These are phyloP conservation scores for Melikaiella ostensackeni DNA, from an alignment of 2,888 invertebrate species.

Conservation along the genomic window DNA sequence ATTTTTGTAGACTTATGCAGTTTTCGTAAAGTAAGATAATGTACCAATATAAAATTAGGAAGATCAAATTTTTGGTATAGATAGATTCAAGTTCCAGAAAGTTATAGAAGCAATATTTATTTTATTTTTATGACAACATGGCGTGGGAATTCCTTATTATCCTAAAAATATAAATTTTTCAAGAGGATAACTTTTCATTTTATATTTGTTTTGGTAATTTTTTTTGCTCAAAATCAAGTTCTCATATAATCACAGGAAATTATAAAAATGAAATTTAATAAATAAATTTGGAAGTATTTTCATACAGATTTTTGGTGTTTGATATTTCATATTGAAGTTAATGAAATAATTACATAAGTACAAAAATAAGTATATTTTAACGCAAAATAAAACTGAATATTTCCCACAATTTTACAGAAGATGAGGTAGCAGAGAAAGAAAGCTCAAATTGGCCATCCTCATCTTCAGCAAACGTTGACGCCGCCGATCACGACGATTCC, in stretches of 20 bases:
- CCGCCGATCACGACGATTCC: not conserved
- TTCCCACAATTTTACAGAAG: not conserved
- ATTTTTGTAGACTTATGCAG: not conserved
- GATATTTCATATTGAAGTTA: not conserved
- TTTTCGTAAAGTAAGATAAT: not conserved
- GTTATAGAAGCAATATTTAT: not conserved
- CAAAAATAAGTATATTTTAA: not conserved
- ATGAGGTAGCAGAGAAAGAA: not conserved
- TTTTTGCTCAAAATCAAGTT: too few species aligned
- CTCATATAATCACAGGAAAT: not conserved
- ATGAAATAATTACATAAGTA: not conserved
- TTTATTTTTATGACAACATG: not conserved
- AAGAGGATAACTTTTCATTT: too few species aligned
- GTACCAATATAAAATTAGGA: not conserved
- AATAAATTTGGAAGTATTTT: not conserved
- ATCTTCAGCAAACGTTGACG: not conserved
- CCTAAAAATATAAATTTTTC: too few species aligned
- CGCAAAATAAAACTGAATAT: not conserved
- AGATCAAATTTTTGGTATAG: not conserved
- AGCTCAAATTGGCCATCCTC: not conserved
- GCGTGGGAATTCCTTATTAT: too few species aligned
- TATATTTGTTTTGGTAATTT: too few species aligned
- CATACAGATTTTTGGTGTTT: not conserved
- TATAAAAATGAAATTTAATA: not conserved
- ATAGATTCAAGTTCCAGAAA: not conserved